Percentiles rank a stretch among this genome's conserved stretches.
Conservation (phyloP, 2,888 invertebrate genomes). For the Drosophila prolongata region DNA sequence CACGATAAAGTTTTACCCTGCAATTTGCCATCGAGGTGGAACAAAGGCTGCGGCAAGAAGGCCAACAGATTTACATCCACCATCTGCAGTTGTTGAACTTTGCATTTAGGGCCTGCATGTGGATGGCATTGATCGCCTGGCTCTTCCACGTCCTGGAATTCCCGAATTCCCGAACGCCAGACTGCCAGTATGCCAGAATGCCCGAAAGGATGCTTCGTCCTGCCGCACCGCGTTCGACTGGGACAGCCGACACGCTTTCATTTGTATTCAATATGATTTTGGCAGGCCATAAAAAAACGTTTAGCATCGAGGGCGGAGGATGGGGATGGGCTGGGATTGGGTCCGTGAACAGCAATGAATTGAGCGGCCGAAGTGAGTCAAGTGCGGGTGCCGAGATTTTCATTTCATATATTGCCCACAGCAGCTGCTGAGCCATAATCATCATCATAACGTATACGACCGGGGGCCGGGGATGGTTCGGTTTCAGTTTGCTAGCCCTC, state of each 20-base stretch:
- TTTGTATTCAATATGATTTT: conserved; percentile 54
- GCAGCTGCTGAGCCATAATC: conserved; percentile 39
- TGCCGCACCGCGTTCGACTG: no score
- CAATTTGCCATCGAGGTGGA: conserved; percentile 62
- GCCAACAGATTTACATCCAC: conserved; percentile 33
- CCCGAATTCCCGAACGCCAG: no score
- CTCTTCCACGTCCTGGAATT: neutral
- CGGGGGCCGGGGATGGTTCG: conserved; percentile 4
- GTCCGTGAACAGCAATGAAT: conserved; percentile 21
- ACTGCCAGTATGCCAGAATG: no score
- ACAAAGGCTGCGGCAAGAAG: conserved; percentile 2
- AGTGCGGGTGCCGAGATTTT: conserved; percentile 38
- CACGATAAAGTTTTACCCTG: conserved; percentile 74
- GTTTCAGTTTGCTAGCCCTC: conserved; percentile 11
- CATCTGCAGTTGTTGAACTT: conserved; percentile 43
- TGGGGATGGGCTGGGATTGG: neutral
- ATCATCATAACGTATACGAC: conserved; percentile 36
- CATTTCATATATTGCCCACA: conserved; percentile 45
- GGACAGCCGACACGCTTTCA: conserved; percentile 29
- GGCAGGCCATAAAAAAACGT: conserved; percentile 50
- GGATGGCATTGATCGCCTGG: conserved; percentile 34
- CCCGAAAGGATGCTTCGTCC: no score
- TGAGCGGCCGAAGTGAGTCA: conserved; percentile 28
- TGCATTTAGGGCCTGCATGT: conserved; percentile 35
- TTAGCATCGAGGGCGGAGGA: conserved; percentile 22